These are phyloP conservation scores for Trichomalopsis sarcophagae DNA, from an alignment of 1,140 invertebrate species.

Conservation along the genomic window DNA sequence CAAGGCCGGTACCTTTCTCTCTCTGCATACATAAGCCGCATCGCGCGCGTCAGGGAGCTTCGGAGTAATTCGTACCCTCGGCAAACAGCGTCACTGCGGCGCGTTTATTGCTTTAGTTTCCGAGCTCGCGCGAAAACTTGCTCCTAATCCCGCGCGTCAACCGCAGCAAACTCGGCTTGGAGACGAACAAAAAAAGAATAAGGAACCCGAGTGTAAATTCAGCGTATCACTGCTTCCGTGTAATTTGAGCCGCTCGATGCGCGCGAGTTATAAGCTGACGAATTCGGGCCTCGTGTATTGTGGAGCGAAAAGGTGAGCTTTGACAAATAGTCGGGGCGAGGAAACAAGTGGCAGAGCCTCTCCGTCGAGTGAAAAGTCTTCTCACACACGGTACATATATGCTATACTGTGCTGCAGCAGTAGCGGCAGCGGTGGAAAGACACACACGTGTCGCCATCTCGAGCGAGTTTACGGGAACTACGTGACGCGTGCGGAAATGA, in stretches of 20 bases:
- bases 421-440: background rate
- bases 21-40: background rate
- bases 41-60: background rate
- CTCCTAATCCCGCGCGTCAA: background rate
- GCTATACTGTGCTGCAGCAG: background rate
- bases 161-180: background rate
- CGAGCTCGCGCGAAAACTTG: background rate
- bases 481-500: conserved; percentile 30
- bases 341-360: background rate
- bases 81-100: background rate
- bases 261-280: background rate
- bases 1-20: background rate
- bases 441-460: conserved; percentile 40
- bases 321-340: background rate
- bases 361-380: background rate
- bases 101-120: conserved; percentile 17
- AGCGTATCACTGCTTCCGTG: background rate
- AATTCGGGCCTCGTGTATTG: background rate
- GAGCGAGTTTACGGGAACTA: conserved; percentile 17
- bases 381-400: background rate
- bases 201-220: background rate
- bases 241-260: background rate
- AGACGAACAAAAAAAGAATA: background rate
- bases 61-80: background rate
- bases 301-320: background rate